Base-by-base conservation (phyloP, 2,888 invertebrate genomes). In the Tuta absoluta region DNA sequence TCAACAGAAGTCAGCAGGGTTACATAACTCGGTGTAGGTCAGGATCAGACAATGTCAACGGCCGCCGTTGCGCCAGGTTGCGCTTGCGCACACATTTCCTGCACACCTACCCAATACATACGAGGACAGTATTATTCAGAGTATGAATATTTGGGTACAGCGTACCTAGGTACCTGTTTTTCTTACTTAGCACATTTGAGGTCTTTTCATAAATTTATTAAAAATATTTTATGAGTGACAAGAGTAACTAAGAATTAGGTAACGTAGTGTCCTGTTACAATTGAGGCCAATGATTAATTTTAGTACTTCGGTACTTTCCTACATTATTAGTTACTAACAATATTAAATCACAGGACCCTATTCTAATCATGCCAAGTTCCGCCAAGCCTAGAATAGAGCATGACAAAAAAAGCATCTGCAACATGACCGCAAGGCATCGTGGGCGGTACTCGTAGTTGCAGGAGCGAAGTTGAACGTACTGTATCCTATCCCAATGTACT, bases 401-500 rank as follows among this genome's bases (percentile, higher is more conserved):
- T 45, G 17, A 17, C n/a, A 45, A 45, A 45, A 19, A 7, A 51
- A 21, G 10, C 49, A 17, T 7, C 23, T 10, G 14, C 28, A 45
- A 61, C 23, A 49, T 48, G 17, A 49, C 24, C 41, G 49, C 49
- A 61, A 28, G 45, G 17, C 17, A 11, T 28, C 45, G 61, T 61
- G 61, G 61, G 61, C 17, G 61, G 14, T 23, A 24, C 7, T 49
- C 38, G 21, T n/a, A 58, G 38, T 12, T 21, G 38, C 37, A 10
- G 5, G n/a, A 48, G n/a, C 19, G 45, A 19, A 41, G 63, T 48
- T 63, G 63, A 63, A 58, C 49, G 49, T n/a, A 38, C 60, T 59
- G 7, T 38, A 59, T 60, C 60, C 63, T 28, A 37, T 37, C 4
- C 8, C 14, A 10, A 23, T n/a, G n/a, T n/a, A n/a, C n/a, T n/a